Base-by-base conservation (phyloP, 2,888 invertebrate genomes). In the Mythimna impura region DNA sequence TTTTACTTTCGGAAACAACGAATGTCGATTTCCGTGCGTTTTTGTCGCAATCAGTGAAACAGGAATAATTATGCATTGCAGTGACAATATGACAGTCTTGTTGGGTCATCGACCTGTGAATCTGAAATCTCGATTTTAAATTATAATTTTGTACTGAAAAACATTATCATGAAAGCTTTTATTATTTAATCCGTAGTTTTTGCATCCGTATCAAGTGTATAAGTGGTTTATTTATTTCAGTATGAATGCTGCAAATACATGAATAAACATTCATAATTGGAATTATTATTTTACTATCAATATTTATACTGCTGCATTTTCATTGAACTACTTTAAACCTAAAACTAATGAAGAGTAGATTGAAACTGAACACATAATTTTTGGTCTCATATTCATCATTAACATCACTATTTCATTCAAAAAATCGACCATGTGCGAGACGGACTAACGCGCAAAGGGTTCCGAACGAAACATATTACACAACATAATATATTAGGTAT, bases 41-140 rank as follows among this genome's bases (percentile, higher is more conserved):
- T 50, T 62, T 43, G 30, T 66, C 12, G 50, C 40, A 14, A 71
- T 76, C 65, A 70, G 22, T 47, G n/a, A 25, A 54, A 55, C n/a
- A 0, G 12, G 8, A 60, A 66, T 55, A 10, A 20, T 40, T 50
- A 36, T 47, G 30, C 36, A 52, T 30, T 66, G 12, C 54, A 47
- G n/a, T 22, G 36, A 58, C 20, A 66, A 66, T 54, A 12, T 25
- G 20, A 65, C n/a, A 47, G 43, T 6, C 17, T n/a, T 50, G 30
- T 14, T 17, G 4, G 36, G n/a, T 62, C 52, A 54, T 22, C 12
- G 40, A 50, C 43, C 36, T 55, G 17, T 25, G 25, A 7, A 71
- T 47, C 52, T 25, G 55, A 70, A 36, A 40, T 20, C 7, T 20
- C 20, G 52, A 20, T 34, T 60, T 72, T 52, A 61, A 54, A 61